phyloP scores from a whole-genome alignment of 2,888 invertebrate species.

The Drosophila incognita region DNA sequence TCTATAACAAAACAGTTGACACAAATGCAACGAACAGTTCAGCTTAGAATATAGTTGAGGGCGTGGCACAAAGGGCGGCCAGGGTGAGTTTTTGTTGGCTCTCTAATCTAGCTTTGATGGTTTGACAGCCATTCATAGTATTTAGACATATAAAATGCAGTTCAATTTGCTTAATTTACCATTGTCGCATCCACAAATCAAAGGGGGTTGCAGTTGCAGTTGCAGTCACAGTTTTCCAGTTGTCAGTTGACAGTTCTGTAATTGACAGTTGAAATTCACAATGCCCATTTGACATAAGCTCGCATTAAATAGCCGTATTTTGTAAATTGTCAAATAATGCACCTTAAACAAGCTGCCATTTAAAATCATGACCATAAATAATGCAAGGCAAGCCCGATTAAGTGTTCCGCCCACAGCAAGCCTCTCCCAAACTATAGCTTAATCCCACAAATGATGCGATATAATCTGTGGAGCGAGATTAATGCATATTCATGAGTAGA shows the following conservation, averaged over 20 bases:
- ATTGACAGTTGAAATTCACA: constrained; percentile 59
- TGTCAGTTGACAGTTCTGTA: constrained; percentile 67
- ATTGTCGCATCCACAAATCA: constrained; percentile 40
- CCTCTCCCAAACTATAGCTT: not conserved
- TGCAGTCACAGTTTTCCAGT: constrained; percentile 42
- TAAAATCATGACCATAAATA: constrained; percentile 39
- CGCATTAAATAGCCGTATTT: constrained; percentile 49
- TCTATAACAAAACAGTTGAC: constrained; percentile 73
- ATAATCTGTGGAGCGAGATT: not conserved
- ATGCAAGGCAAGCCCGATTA: constrained; percentile 31
- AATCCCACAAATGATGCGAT: not conserved
- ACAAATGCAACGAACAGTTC: constrained; percentile 61
- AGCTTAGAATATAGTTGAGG: constrained; percentile 1
- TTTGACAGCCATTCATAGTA: constrained; percentile 58
- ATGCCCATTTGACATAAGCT: constrained; percentile 57
- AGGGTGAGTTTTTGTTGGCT: constrained; percentile 29
- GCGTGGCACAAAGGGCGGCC: not conserved
- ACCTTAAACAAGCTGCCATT: constrained; percentile 46
- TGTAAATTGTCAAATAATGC: constrained; percentile 49
- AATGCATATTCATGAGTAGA: no score
- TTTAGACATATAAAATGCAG: constrained; percentile 35
- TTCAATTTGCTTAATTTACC: constrained; percentile 59
- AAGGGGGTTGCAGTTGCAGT: not conserved
- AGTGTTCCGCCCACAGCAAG: not conserved
- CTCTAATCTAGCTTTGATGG: constrained; percentile 56